These are phyloP conservation scores for Rhogogaster chlorosoma DNA, from an alignment of 2,888 invertebrate species.

Conservation along the genomic window DNA sequence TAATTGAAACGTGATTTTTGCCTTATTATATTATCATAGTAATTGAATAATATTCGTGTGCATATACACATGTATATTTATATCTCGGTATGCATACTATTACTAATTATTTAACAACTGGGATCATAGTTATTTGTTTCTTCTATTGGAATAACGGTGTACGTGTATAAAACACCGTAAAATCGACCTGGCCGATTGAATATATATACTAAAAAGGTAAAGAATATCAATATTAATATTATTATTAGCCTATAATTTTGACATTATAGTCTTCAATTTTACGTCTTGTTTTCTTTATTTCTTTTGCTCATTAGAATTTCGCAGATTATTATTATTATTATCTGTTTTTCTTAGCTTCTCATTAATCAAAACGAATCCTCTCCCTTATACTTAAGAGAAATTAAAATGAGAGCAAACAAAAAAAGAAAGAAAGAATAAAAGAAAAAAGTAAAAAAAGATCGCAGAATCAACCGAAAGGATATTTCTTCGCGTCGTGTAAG, in stretches of 20 bases:
- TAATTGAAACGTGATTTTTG: background rate
- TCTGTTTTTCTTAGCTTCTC: no score
- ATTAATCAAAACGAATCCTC: no score
- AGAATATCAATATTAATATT: background rate
- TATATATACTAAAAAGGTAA: background rate
- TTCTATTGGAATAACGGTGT: slow-evolving; percentile 33
- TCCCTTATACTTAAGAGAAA: no score
- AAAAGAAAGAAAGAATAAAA: no score
- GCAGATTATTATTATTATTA: no score
- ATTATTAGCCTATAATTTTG: background rate
- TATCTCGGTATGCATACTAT: background rate
- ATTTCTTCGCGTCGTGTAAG: no score
- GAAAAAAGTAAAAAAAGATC: no score
- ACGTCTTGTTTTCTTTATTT: no score
- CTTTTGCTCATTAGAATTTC: background rate
- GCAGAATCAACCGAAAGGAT: no score
- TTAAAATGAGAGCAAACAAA: no score
- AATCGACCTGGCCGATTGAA: background rate
- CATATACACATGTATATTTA: background rate
- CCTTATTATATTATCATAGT: background rate
- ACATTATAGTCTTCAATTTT: background rate
- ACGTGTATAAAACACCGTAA: background rate
- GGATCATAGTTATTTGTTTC: background rate
- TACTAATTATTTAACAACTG: background rate
- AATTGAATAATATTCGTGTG: background rate